Evolutionary conservation across 1,140 invertebrate genomes (phyloP), one percentile per base, ranked within the genome.

Genomic region (Heliconius nattereri): DNA sequence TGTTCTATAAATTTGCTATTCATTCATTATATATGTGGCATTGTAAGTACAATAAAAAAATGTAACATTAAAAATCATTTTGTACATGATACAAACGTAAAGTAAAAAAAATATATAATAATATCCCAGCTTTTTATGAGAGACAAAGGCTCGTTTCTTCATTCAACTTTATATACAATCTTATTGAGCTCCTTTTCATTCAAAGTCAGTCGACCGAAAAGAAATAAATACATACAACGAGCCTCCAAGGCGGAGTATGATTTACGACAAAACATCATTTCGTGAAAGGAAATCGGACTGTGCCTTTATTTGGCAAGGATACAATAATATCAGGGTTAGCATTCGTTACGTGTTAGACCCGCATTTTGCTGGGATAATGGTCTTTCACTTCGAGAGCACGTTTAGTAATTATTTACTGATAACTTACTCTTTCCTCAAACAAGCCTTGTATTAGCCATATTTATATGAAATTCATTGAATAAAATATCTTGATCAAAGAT

Each of bases 171-270:
- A 72, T 81, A 78, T 29, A 66, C 82, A 78, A 71, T 71, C 72
- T 45, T 77, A 79, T 84, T 81, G 73, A 80, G 70, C 66, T 45
- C 35, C 40, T 71, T 66, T 74, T 74, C 72, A 87, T 89, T 90
- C 83, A 84, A 49, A 81, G 54, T 57, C 85, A 88, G 84, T 80
- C 40, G 76, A 85, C 79, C 83, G 85, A 73, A 82, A 84, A 80
- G 81, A 80, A 87, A 86, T 86, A 89, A 86, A 87, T 85, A 90
- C 82, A 85, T 76, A 85, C 83, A 84, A 83, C 72, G 66, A 79
- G 77, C 73, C 45, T 49, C 40, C 71, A 71, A 77, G 70, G 37
- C 45, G 45, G 37, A 84, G 66, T 85, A 88, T 88, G 86, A 87
- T 89, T 87, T 85, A 89, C 77, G 83, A 86, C 78, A 71, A 75